Evolutionary conservation across 2,888 invertebrate genomes (phyloP), one percentile per base, ranked within the genome.

Genomic region (Oligia strigilis): DNA sequence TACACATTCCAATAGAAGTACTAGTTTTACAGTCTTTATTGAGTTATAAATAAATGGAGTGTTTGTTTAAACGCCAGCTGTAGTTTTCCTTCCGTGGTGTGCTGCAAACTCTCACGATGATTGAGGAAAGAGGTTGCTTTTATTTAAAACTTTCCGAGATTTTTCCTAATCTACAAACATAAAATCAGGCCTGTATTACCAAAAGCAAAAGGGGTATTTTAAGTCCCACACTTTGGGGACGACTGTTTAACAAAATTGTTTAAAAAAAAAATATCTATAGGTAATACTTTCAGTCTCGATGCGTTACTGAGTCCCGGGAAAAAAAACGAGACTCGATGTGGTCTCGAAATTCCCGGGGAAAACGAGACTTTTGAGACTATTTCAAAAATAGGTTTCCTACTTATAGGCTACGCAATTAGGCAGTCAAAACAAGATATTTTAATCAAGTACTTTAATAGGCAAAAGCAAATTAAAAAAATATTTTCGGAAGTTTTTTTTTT

Each of bases 171-270:
- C 6, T 23, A 58, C 11, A 49, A 36, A 29, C 49, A 46, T 73
- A 19, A 60, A 70, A 29, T 82, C 69, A 95, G 97, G 43, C 5
- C 19, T 19, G 5, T 11, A 19, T 29, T 29, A 1, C 3, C 13
- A n/a, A n/a, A 60, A 13, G n/a, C 13, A n/a, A n/a, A 60, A 13
- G n/a, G 13, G 11, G 4, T 13, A 11, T 58, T 58, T 58, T 4
- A 60, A 60, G 4, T 60, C 11, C 11, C n/a, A 1, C n/a, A 60
- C 23, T 60, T n/a, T 60, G 1, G n/a, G n/a, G 60, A 11, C 1
- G 4, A 58, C n/a, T 60, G 13, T 58, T 23, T 49, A 49, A 13
- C 13, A 49, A 49, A 49, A 49, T 4, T 49, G 4, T 13, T 49
- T 49, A 49, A 13, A 49, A 49, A 49, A 46, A 46, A 46, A 0